Percentiles rank a stretch among this genome's conserved stretches.
Conservation (phyloP, 2,888 invertebrate genomes). For the Lasius fuliginosus region DNA sequence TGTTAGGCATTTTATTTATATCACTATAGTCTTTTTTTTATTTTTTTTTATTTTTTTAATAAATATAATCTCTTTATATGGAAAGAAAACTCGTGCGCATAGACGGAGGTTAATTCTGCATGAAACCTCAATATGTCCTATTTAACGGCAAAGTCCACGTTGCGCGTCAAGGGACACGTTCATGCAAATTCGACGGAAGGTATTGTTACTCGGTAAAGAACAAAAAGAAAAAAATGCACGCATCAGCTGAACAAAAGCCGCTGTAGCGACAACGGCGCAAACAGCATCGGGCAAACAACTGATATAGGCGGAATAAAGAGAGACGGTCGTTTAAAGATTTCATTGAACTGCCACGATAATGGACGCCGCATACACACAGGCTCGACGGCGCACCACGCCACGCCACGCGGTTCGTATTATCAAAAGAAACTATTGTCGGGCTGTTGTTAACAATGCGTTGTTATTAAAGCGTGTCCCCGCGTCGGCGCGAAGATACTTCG, state of each 20-base stretch:
- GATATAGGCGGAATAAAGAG: conserved; percentile 81
- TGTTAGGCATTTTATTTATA: not conserved
- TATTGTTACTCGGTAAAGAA: conserved; percentile 41
- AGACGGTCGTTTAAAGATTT: conserved; percentile 80
- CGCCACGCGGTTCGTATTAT: conserved; percentile 75
- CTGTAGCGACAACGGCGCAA: conserved; percentile 75
- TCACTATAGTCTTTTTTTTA: not conserved
- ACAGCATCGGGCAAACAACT: conserved; percentile 82
- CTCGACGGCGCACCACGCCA: conserved; percentile 44
- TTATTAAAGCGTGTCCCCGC: conserved; percentile 74
- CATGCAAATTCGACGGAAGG: conserved; percentile 54
- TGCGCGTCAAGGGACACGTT: conserved; percentile 43
- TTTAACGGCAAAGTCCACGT: conserved; percentile 40
- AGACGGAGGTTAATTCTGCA: conserved; percentile 24
- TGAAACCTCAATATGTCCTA: conserved; percentile 36
- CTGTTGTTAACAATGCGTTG: conserved; percentile 79
- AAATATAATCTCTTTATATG: conserved; percentile 25
- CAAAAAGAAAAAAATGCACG: conserved; percentile 33
- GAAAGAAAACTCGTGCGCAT: conserved; percentile 4
- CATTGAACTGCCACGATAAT: conserved; percentile 81
- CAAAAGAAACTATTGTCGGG: conserved; percentile 82
- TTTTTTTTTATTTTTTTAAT: not conserved
- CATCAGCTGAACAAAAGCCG: conserved; percentile 66
- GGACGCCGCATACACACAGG: conserved; percentile 64
- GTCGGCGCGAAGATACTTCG: conserved; percentile 66